phyloP scores from a whole-genome alignment of 2,888 invertebrate species.

The Stomorhina lunata region DNA sequence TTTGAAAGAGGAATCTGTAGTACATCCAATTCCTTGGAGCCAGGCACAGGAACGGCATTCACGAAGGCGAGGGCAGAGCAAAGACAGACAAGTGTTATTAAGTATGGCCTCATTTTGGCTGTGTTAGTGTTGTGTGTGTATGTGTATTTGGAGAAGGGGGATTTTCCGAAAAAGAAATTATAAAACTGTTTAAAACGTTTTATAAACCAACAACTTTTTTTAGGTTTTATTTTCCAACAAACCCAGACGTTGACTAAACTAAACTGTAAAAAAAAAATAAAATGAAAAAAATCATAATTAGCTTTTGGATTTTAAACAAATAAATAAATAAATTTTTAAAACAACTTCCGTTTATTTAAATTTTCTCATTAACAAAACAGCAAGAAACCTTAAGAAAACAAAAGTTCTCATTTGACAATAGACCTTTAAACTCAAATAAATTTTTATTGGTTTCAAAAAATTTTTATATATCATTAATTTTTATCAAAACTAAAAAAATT shows the following conservation, averaged over 20 bases:
- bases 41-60: slow-evolving; percentile 76
- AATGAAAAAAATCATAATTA: slow-evolving; percentile 15
- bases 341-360: slow-evolving; percentile 16
- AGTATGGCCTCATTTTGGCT: slow-evolving; percentile 72
- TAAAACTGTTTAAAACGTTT: slow-evolving; percentile 27
- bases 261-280: slow-evolving; percentile 59
- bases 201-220: slow-evolving; percentile 63
- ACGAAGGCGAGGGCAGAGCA: slow-evolving; percentile 74
- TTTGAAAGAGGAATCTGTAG: slow-evolving; percentile 79
- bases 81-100: slow-evolving; percentile 70
- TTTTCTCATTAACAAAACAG: background rate
- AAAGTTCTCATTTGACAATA: background rate
- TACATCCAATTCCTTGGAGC: slow-evolving; percentile 77
- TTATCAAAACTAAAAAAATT: no score
- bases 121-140: slow-evolving; percentile 56
- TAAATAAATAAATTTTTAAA: slow-evolving; percentile 12
- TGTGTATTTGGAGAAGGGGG: slow-evolving; percentile 24
- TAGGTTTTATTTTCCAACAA: slow-evolving; percentile 55
- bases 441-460: background rate
- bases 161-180: background rate
- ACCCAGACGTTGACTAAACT: slow-evolving; percentile 66
- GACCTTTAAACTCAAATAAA: background rate
- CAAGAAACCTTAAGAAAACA: background rate
- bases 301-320: background rate
- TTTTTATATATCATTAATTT: no score